Base-by-base conservation (phyloP, 2,113 vertebrate species). In the Capreolus pygargus region DNA sequence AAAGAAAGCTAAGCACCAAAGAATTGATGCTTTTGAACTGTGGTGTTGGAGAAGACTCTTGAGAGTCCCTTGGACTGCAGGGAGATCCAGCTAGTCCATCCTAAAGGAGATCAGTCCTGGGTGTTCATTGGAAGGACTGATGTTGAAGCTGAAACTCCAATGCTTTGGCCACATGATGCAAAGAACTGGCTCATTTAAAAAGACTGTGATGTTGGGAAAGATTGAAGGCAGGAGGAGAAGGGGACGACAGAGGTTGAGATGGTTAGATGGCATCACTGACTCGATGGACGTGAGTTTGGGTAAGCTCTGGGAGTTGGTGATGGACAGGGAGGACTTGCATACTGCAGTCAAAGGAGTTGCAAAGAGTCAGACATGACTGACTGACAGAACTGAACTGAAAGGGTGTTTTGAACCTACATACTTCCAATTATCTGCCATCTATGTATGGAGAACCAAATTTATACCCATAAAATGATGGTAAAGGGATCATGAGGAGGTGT, bases 1-100 rank as follows among this genome's bases (percentile, higher is more conserved):
- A 36, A 70, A 70, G 64, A 2, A 70, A 11, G 17, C 64, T 70
- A 4, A 70, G 64, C 4, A 2, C n/a, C 0, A 0, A 70, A 70
- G n/a, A 36, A 70, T 21, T 70, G n/a, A 70, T 70, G 64, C 17
- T 70, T 67, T 70, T 70, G 64, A 70, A 21, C n/a, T 70, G n/a
- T 21, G n/a, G 17, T 70, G 17, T 36, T 70, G 64, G n/a, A 36
- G 64, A 70, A 70, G 64, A 36, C 17, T 70, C 64, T 70, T 36
- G n/a, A 36, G n/a, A 11, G n/a, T 36, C 9, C 64, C n/a, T 70
- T 70, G 64, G n/a, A 36, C 17, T 70, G 2, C 9, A 36, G 36
- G n/a, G 17, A 21, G n/a, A 70, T 70, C 9, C n/a, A 70, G 36
- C 64, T 9, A 36, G 64, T 70, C 64, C 9, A 70, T 21, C 19